These are phyloP conservation scores for Myiotriccus ornatus DNA, from an alignment of 2,797 vertebrate genomes.

Conservation along the genomic window DNA sequence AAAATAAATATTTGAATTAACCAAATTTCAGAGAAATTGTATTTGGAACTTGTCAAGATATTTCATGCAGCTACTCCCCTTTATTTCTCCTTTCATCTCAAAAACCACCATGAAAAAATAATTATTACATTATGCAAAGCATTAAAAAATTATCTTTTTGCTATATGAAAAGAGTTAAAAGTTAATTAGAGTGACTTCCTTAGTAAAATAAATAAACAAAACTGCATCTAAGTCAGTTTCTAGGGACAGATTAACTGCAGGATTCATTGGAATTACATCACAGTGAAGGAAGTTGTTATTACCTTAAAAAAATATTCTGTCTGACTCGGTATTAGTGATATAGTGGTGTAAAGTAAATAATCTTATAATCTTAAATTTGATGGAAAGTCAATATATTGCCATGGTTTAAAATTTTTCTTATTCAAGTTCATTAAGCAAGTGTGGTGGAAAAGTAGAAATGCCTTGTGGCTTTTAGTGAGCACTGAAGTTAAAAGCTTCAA, in stretches of 20 bases:
- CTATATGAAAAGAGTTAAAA: neutral
- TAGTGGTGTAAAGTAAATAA: neutral
- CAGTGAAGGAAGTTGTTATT: neutral
- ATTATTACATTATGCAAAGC: neutral
- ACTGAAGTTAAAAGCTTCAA: slow-evolving; percentile 22
- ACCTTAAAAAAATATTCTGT: neutral
- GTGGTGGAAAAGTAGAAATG: neutral
- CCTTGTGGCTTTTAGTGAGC: neutral
- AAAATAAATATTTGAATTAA: neutral
- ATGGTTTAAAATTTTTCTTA: neutral
- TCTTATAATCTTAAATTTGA: neutral
- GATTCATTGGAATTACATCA: neutral
- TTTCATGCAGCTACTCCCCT: neutral
- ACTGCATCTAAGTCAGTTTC: neutral
- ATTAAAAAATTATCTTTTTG: neutral
- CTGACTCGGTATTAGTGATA: neutral
- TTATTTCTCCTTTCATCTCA: neutral
- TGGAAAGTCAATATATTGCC: neutral
- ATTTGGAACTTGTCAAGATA: neutral
- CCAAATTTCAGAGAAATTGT: neutral
- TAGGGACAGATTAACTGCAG: neutral
- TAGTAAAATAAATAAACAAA: neutral
- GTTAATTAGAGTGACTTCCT: neutral
- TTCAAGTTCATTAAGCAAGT: neutral
- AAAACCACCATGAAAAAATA: neutral